These are phyloP conservation scores for Progne subis DNA, from an alignment of 2,113 vertebrate genomes.

Conservation along the genomic window DNA sequence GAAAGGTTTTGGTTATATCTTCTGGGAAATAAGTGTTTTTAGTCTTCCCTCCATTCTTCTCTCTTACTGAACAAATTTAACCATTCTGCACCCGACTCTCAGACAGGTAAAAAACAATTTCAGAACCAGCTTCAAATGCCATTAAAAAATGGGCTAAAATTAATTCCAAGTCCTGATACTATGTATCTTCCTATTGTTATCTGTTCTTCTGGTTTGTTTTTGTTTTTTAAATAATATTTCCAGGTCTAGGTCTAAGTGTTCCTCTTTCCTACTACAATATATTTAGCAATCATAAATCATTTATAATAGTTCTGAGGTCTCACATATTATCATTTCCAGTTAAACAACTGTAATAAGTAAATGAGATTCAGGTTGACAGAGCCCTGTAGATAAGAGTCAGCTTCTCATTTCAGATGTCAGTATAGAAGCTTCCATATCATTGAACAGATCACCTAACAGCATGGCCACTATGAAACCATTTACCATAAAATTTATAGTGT, in stretches of 20 bases:
- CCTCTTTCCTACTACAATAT: neutral
- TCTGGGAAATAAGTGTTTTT: neutral
- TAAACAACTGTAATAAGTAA: neutral
- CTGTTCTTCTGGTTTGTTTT: neutral
- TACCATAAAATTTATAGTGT: neutral
- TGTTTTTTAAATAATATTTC: neutral
- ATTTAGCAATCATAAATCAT: neutral
- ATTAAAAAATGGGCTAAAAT: neutral
- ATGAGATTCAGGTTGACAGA: slow-evolving; percentile 12
- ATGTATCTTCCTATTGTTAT: neutral
- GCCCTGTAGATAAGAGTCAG: neutral
- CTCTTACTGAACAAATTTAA: neutral
- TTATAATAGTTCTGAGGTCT: neutral
- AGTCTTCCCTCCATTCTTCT: neutral
- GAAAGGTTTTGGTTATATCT: neutral
- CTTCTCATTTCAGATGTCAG: neutral
- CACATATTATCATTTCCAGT: neutral
- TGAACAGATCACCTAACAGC: neutral
- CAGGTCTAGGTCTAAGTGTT: neutral
- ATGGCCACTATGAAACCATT: neutral
- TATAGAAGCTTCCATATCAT: neutral
- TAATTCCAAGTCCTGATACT: neutral
- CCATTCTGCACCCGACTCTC: neutral
- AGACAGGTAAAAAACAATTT: neutral
- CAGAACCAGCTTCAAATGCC: neutral